phyloP scores from a whole-genome alignment of 2,888 invertebrate genomes.

The Drosophila kanekoi region DNA sequence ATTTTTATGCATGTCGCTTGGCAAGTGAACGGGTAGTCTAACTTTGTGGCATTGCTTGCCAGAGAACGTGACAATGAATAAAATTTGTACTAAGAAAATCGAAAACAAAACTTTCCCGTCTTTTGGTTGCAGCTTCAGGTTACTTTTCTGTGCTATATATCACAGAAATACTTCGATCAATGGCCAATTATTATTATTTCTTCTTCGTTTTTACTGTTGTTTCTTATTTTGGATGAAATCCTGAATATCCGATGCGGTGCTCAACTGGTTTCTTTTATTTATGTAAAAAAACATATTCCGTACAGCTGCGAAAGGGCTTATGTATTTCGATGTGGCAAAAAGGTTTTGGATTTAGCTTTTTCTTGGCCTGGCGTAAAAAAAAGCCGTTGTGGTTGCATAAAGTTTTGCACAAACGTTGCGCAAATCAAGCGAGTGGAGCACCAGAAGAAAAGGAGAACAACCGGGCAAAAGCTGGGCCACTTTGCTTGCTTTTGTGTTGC shows the following conservation, averaged over 20 bases:
- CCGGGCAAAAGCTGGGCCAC: conserved; percentile 40
- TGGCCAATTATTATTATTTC: too few relatives aligned
- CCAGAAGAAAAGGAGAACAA: conserved; percentile 28
- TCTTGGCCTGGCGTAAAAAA: conserved; percentile 12
- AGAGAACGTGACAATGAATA: too few relatives aligned
- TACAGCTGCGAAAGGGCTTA: conserved; percentile 38
- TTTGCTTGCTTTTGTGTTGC: conserved; percentile 66
- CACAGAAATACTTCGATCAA: too few relatives aligned
- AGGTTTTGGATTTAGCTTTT: conserved; percentile 30
- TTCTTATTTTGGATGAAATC: background rate
- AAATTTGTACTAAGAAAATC: too few relatives aligned
- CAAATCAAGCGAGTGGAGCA: conserved; percentile 56
- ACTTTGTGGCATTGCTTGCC: background rate
- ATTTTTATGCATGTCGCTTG: conserved; percentile 33
- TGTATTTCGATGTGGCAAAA: conserved; percentile 38
- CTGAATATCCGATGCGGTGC: too few relatives aligned
- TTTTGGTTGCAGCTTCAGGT: too few relatives aligned
- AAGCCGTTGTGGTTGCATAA: conserved; percentile 48
- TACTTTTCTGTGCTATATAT: too few relatives aligned
- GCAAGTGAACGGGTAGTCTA: conserved; percentile 2
- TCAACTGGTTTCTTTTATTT: background rate
- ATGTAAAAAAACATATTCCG: conserved; percentile 1
- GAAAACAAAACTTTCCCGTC: too few relatives aligned
- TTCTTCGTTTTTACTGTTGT: too few relatives aligned
- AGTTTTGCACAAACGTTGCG: conserved; percentile 56